phyloP scores from a whole-genome alignment of 2,797 vertebrate species.

The Poecilia wingei region DNA sequence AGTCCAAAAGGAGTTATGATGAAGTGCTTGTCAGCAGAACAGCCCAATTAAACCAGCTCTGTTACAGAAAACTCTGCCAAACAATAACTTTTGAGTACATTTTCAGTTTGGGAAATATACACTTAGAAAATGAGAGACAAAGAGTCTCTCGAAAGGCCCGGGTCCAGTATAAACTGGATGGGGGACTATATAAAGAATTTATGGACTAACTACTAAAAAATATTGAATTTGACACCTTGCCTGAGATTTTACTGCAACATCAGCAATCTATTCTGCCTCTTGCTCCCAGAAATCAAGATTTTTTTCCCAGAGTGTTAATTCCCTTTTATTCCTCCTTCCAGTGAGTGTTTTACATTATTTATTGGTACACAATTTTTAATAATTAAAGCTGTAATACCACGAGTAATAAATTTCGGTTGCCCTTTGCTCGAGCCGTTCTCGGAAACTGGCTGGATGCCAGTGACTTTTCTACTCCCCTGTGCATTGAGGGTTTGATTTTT shows the following conservation, averaged over 20 bases:
- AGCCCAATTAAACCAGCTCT: slow-evolving; percentile 30
- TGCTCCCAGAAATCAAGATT: slow-evolving; percentile 24
- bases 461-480: slow-evolving; percentile 55
- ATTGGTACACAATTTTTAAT: slow-evolving; percentile 47
- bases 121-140: slow-evolving; percentile 26
- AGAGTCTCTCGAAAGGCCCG: slow-evolving; percentile 14
- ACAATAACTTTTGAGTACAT: slow-evolving; percentile 27
- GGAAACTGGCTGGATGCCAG: slow-evolving; percentile 54
- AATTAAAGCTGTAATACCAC: slow-evolving; percentile 51
- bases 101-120: slow-evolving; percentile 39
- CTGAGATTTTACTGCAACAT: slow-evolving; percentile 13
- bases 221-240: slow-evolving; percentile 17
- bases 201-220: slow-evolving; percentile 29
- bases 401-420: slow-evolving; percentile 52
- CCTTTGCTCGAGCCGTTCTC: slow-evolving; percentile 46
- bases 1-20: slow-evolving; percentile 45
- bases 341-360: slow-evolving; percentile 36
- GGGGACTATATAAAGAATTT: slow-evolving; percentile 23
- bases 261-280: slow-evolving; percentile 13
- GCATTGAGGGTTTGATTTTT: slow-evolving; percentile 65
- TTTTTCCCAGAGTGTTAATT: slow-evolving; percentile 6
- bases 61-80: slow-evolving; percentile 26
- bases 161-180: slow-evolving; percentile 18
- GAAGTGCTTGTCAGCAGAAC: slow-evolving; percentile 33
- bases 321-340: slow-evolving; percentile 19